Percentiles rank a stretch among this genome's conserved stretches.
phyloP scores from a whole-genome alignment of 2,797 vertebrate genomes.

The Taenioides sp. region DNA sequence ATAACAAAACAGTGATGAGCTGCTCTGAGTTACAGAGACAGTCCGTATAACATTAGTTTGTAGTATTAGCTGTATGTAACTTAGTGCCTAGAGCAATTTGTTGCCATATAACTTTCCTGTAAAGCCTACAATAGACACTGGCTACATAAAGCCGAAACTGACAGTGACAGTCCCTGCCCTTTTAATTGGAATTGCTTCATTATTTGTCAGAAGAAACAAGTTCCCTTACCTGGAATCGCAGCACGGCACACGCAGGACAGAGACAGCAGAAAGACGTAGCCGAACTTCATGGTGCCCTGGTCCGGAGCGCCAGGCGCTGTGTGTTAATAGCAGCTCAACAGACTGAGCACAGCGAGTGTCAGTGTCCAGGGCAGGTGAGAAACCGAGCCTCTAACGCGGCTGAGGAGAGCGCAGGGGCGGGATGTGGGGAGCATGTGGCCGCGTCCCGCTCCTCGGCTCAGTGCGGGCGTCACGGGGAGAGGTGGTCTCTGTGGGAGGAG shows the following conservation, averaged over 20 bases:
- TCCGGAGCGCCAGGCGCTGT: slow-evolving; percentile 20
- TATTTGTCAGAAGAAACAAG: neutral
- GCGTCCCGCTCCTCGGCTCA: slow-evolving; percentile 17
- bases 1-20: neutral
- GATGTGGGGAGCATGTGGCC: slow-evolving; percentile 30
- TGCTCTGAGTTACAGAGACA: neutral
- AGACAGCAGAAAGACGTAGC: slow-evolving; percentile 39
- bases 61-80: neutral
- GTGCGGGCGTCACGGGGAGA: slow-evolving; percentile 36
- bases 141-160: too few species aligned
- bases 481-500: slow-evolving; percentile 4
- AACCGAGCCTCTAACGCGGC: neutral
- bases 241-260: slow-evolving; percentile 37
- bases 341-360: slow-evolving; percentile 6
- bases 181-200: neutral
- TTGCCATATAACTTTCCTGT: neutral
- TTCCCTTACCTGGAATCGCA: slow-evolving; percentile 60
- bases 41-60: neutral
- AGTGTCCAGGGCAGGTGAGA: neutral
- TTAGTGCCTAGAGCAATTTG: neutral
- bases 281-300: slow-evolving; percentile 61
- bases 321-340: neutral
- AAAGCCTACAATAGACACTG: neutral
- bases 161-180: too few species aligned
- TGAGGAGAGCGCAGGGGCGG: neutral